These are phyloP conservation scores for Atherinomorus stipes DNA, from an alignment of 2,113 vertebrate species.

Conservation along the genomic window DNA sequence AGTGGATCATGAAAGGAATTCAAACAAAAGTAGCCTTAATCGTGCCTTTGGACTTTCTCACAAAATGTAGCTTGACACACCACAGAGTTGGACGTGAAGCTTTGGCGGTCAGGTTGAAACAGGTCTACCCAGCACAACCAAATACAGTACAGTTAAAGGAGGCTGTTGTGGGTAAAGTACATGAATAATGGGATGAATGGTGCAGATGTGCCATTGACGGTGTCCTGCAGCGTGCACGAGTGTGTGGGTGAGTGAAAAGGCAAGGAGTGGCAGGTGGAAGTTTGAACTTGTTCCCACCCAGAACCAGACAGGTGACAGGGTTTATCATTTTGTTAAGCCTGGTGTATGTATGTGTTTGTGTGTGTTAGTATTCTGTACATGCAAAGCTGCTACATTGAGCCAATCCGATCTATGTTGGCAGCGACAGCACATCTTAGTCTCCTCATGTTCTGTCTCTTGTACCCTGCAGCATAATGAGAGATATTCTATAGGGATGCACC, in stretches of 20 bases:
- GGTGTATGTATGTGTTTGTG: neutral
- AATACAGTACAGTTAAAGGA: slow-evolving; percentile 18
- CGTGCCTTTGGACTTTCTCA: slow-evolving; percentile 7
- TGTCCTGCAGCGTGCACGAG: slow-evolving; percentile 9
- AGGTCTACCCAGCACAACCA: slow-evolving; percentile 20
- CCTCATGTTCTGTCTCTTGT: too few species aligned
- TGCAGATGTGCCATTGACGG: slow-evolving; percentile 64
- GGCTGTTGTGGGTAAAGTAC: slow-evolving; percentile 23
- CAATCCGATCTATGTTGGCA: too few species aligned
- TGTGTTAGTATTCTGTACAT: neutral
- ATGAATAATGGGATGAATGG: slow-evolving; percentile 47
- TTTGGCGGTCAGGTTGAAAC: slow-evolving; percentile 48
- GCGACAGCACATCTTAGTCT: too few species aligned
- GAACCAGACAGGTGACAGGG: slow-evolving; percentile 19
- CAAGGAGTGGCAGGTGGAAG: slow-evolving; percentile 43
- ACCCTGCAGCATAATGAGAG: too few species aligned
- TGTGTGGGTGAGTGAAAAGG: slow-evolving; percentile 43
- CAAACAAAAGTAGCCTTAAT: slow-evolving; percentile 20
- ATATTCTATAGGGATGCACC: too few species aligned
- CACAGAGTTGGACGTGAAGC: neutral
- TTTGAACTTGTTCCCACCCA: slow-evolving; percentile 45
- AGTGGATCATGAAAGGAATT: slow-evolving; percentile 5
- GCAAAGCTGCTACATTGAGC: slow-evolving; percentile 14
- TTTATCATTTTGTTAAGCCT: neutral
- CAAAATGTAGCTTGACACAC: slow-evolving; percentile 26